Base-by-base conservation (phyloP, 2,888 invertebrate genomes). In the Apantesis nais region DNA sequence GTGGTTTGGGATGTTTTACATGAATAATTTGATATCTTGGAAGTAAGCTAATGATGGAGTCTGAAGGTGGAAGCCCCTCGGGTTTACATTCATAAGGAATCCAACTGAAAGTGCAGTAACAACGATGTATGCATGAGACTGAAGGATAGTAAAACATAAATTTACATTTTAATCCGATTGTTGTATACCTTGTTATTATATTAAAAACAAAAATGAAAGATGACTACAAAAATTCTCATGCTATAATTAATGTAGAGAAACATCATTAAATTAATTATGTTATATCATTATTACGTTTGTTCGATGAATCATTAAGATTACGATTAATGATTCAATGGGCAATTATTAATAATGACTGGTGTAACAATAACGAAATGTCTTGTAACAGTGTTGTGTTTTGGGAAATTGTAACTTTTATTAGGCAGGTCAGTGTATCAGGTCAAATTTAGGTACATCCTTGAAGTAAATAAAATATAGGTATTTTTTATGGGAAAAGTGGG, bases 241-340 rank as follows among this genome's bases (percentile, higher is more conserved):
- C 70, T 64, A 68, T 64, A 74, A 78, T 67, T 66, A 71, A 22
- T 66, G 67, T 2, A n/a, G 64, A 31, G 41, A 48, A 29, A 31
- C 70, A 48, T 39, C 37, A 55, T 58, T 60, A 60, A 41, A 11
- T 52, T 60, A 61, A 76, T 52, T 44, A 69, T 52, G 71, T 80
- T 81, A 77, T 70, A 63, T 79, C 75, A 80, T 62, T 8, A 66
- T 79, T 77, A 77, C 77, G 74, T 74, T 67, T 67, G 11, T 16
- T 5, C 69, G 73, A 74, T 78, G 74, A 77, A 77, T 77, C 68
- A 83, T 86, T 85, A 75, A 77, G 81, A 79, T 80, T 71, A 73
- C 29, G 48, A 83, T 83, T 85, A 82, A 82, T 83, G 71, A 75
- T 72, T 85, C 79, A 85, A 85, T 84, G 70, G 79, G 70, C 73